Base-by-base conservation (phyloP, 2,888 invertebrate species). In the Lissonota sp. region DNA sequence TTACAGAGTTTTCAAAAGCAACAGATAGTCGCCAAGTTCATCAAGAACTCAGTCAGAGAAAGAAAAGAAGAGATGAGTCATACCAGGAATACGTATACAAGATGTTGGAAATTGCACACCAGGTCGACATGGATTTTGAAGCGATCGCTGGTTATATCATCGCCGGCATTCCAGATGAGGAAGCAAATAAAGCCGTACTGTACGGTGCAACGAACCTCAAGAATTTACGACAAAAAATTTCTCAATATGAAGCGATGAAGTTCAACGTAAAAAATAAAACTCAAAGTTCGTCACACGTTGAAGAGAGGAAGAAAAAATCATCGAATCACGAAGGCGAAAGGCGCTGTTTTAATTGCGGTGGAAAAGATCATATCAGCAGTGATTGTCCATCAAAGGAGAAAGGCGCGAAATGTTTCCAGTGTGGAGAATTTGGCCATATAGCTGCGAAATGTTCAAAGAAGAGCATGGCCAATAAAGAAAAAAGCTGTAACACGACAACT, bases 151-250 rank as follows among this genome's bases (percentile, higher is more conserved):
- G 70, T 4, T 80, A 77, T 16, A 62, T 80, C 8, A 60, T 80
- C 12, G 60, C 58, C 4, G 80, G 80, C n/a, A 49, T 77, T 37
- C 64, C 44, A 10, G 72, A 63, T n/a, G 80, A 80, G 0, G 69
- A 10, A 4, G 42, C 37, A 7, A 82, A 77, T 14, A 85, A 86
- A 37, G 44, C 37, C 0, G 46, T 79, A 0, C 37, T 86, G 8
- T 63, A 76, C 37, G 80, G 55, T 3, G 76, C 64, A 5, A 49
- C 64, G n/a, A 49, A 64, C 26, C 49, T 8, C 49, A 64, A 26
- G 49, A 49, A 0, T 63, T 64, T n/a, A 44, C 16, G 2, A 64
- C 64, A 8, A 49, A 16, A 49, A 10, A 64, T 64, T 10, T 42
- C 62, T 6, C 44, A 42, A 12, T 12, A 14, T 8, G 44, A 62